Conservation (phyloP, 2,888 invertebrate species). For the Lithophane leautieri region DNA sequence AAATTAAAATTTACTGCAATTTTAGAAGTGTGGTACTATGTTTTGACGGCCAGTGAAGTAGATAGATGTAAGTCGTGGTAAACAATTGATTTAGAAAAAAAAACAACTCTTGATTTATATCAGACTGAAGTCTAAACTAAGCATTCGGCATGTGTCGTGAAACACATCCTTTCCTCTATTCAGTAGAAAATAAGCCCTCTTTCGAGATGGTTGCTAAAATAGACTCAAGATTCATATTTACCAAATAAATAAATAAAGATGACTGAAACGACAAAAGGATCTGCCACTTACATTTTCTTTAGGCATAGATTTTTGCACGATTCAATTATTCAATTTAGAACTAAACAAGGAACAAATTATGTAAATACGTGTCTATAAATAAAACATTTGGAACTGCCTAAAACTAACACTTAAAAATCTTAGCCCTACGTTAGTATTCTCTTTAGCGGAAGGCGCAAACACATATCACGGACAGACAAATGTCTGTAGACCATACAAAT, state of each 20-base stretch:
- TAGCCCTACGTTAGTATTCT: slow-evolving; percentile 11
- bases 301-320: not conserved
- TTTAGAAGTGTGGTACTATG: no score
- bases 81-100: not conserved
- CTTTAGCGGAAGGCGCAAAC: slow-evolving; percentile 19
- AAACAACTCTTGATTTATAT: not conserved
- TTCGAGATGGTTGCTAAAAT: not conserved
- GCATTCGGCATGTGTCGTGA: not conserved
- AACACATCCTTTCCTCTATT: not conserved
- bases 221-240: not conserved
- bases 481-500: slow-evolving; percentile 43
- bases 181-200: no score
- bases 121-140: not conserved
- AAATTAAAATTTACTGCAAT: no score
- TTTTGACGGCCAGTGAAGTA: no score
- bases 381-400: no score
- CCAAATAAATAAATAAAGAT: not conserved
- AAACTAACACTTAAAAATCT: not conserved
- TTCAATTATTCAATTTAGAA: not conserved
- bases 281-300: not conserved
- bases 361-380: no score
- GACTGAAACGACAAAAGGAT: not conserved
- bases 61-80: not conserved
- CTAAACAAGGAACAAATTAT: no score
- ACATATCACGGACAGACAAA: slow-evolving; percentile 29